These are phyloP conservation scores for Gadopsis bispinosus DNA, from an alignment of 2,797 vertebrate species.

Conservation along the genomic window DNA sequence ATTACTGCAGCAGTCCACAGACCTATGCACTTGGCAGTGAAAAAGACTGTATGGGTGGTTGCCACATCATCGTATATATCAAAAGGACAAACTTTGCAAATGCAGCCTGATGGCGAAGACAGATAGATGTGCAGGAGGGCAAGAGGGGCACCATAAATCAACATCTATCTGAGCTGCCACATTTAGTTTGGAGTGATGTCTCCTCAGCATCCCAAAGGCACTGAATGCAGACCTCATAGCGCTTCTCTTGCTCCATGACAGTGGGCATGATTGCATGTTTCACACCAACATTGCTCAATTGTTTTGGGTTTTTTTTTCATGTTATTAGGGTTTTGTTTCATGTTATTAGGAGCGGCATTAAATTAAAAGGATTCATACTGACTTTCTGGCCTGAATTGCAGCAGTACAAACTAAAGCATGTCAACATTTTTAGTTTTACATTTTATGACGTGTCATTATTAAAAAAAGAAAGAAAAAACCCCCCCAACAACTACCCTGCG, in stretches of 20 bases:
- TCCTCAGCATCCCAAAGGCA: conserved; percentile 64
- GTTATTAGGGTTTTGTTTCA: background rate
- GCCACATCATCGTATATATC: conserved; percentile 45
- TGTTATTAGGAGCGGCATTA: conserved; percentile 8
- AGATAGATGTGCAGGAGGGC: conserved; percentile 72
- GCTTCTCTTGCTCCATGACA: conserved; percentile 63
- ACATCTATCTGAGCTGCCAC: conserved; percentile 80
- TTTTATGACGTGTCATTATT: background rate
- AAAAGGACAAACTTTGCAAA: conserved; percentile 72
- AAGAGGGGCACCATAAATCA: conserved; percentile 80
- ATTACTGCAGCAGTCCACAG: conserved; percentile 10
- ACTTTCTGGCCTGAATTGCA: background rate
- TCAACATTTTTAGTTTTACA: background rate
- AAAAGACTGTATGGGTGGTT: conserved; percentile 58
- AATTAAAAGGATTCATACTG: conserved; percentile 15
- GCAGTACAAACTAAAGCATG: background rate
- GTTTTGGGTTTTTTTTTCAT: conserved; percentile 50
- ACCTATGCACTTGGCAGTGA: conserved; percentile 24
- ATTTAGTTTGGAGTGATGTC: conserved; percentile 73
- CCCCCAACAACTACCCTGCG: too few species aligned
- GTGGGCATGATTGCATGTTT: conserved; percentile 65
- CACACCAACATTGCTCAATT: conserved; percentile 50
- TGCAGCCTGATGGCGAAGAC: conserved; percentile 71
- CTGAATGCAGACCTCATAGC: conserved; percentile 61
- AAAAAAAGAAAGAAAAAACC: background rate